Conservation (phyloP, 2,113 vertebrate species). For the Onychostruthus taczanowskii region DNA sequence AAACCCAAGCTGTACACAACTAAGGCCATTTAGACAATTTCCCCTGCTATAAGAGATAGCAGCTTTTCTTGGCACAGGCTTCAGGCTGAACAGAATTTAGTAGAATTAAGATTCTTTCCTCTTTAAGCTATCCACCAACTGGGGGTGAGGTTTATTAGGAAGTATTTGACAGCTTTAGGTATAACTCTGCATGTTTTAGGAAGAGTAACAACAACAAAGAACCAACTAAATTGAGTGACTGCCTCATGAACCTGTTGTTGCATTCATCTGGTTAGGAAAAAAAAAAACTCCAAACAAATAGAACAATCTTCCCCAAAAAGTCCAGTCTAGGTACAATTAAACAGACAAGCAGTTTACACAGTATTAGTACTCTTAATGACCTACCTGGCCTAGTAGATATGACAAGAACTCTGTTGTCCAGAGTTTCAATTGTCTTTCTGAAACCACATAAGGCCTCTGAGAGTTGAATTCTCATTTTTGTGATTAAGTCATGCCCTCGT, state of each 20-base stretch:
- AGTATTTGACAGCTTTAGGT: background rate
- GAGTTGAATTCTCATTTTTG: constrained; percentile 90
- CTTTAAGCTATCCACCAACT: background rate
- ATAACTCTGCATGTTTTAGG: background rate
- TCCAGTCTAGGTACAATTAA: background rate
- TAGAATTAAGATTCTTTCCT: background rate
- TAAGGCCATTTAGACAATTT: background rate
- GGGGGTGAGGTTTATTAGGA: background rate
- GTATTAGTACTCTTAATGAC: background rate
- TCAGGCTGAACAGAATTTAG: background rate
- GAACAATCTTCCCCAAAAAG: background rate
- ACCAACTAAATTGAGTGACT: background rate
- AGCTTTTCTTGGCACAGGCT: background rate
- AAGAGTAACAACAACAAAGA: background rate
- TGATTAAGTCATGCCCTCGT: constrained; percentile 82
- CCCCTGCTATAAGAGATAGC: background rate
- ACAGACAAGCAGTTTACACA: background rate
- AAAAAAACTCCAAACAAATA: background rate
- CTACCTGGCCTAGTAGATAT: constrained; percentile 84
- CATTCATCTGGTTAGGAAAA: background rate
- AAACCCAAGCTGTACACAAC: background rate
- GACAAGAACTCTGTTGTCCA: constrained; percentile 86
- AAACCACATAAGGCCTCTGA: constrained; percentile 93
- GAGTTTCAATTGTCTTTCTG: constrained; percentile 82
- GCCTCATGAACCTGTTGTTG: background rate